These are phyloP conservation scores for Scopus umbretta DNA, from an alignment of 2,113 vertebrate species.

Conservation along the genomic window DNA sequence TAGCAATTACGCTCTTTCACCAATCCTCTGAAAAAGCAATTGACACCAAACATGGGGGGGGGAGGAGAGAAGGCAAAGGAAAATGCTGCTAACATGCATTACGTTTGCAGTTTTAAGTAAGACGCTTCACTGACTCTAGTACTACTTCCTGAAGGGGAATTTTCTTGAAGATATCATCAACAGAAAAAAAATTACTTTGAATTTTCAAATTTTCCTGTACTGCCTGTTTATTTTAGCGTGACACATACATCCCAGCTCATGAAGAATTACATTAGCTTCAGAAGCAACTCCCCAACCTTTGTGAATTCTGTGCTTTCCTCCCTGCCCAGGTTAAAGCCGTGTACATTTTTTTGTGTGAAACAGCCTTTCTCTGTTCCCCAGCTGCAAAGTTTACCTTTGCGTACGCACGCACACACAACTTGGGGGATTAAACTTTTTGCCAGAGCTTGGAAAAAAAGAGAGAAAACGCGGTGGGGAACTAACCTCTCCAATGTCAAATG, in stretches of 20 bases:
- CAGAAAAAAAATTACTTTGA: not conserved
- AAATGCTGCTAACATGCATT: not conserved
- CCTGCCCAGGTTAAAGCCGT: not conserved
- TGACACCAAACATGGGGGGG: not conserved
- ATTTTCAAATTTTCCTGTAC: not conserved
- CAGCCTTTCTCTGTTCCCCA: not conserved
- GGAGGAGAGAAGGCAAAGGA: not conserved
- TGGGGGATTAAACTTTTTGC: not conserved
- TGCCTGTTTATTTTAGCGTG: not conserved
- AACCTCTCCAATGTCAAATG: not conserved
- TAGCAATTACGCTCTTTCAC: not conserved
- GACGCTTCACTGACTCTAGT: not conserved
- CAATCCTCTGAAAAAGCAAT: not conserved
- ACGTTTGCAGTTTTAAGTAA: not conserved
- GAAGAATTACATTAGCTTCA: not conserved
- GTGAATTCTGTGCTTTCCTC: not conserved
- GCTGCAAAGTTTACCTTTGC: not conserved
- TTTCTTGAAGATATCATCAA: constrained; percentile 28
- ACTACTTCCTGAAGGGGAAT: constrained; percentile 59
- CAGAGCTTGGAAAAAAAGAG: not conserved
- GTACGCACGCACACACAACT: rapidly evolving
- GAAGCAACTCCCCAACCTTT: not conserved
- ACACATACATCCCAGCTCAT: not conserved
- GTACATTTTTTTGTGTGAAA: not conserved
- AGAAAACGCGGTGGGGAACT: not conserved